Base-by-base conservation (phyloP, 1,140 invertebrate genomes). In the Achatina immaculata region DNA sequence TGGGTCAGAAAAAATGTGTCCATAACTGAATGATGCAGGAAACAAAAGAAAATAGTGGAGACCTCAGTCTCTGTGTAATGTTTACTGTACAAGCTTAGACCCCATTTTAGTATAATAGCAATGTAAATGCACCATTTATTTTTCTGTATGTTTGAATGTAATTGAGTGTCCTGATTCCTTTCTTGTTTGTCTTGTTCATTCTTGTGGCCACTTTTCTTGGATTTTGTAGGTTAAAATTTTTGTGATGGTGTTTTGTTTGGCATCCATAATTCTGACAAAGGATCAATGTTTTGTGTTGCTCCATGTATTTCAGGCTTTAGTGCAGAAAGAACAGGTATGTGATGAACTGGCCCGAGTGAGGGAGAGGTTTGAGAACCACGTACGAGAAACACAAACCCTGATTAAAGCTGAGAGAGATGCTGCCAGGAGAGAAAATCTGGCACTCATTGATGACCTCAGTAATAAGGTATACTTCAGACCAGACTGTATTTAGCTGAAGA, bases 251-350 rank as follows among this genome's bases (percentile, higher is more conserved):
- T n/a, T n/a, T n/a, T n/a, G n/a, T n/a, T n/a, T n/a, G n/a, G n/a
- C n/a, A n/a, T n/a, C n/a, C n/a, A n/a, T n/a, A n/a, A n/a, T n/a
- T n/a, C n/a, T n/a, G n/a, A n/a, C n/a, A n/a, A n/a, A n/a, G n/a
- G n/a, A n/a, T n/a, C n/a, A n/a, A n/a, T n/a, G n/a, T n/a, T n/a
- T n/a, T n/a, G n/a, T n/a, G 28, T 58, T 72, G 34, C 71, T 34
- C 77, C 36, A 66, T 43, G 31, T 80, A 45, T 34, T 58, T 45
- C 81, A 90, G 89, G 87, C 87, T 4, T 76, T 89, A 55, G 87
- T 89, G 19, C 82, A 90, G 55, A 87, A 86, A 66, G 88, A 89
- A 45, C 89, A 89, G 68, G 48, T 89, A 40, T 81, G 74, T 58
- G 88, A 89, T 36, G 86, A 90, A 69, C 83, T 90, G 34, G 79